Conservation (phyloP, 2,113 vertebrate species). For the Calypte anna region DNA sequence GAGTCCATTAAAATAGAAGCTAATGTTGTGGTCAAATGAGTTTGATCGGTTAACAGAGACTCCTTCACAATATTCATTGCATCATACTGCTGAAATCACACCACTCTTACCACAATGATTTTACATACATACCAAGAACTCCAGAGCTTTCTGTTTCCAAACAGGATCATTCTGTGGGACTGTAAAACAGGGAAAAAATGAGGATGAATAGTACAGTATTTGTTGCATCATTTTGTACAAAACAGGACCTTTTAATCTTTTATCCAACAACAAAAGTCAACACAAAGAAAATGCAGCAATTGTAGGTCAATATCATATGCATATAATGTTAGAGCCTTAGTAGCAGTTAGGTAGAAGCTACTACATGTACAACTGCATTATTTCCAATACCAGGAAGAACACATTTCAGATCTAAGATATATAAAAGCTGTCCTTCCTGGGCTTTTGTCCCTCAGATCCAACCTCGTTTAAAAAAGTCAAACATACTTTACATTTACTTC, state of each 20-base stretch:
- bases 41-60: background rate
- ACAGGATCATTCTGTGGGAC: conserved; percentile 53
- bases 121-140: conserved; percentile 59
- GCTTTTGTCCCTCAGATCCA: background rate
- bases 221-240: background rate
- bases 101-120: background rate
- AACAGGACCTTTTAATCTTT: background rate
- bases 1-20: background rate
- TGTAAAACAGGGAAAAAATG: background rate
- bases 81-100: background rate
- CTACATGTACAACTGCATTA: background rate
- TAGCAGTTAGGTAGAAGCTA: background rate
- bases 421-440: background rate
- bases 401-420: background rate
- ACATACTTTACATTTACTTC: background rate
- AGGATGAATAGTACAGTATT: background rate
- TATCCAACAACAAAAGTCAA: background rate
- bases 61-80: background rate
- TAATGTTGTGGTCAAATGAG: background rate
- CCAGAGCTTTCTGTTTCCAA: conserved; percentile 52
- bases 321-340: background rate
- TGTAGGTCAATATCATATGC: background rate
- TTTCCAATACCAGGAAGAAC: background rate
- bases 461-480: background rate
- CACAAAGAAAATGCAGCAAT: background rate